A percentile compares a stretch with the other conserved stretches of the same genome.
Conservation (phyloP, 2,113 vertebrate species). For the Lycaon pictus region DNA sequence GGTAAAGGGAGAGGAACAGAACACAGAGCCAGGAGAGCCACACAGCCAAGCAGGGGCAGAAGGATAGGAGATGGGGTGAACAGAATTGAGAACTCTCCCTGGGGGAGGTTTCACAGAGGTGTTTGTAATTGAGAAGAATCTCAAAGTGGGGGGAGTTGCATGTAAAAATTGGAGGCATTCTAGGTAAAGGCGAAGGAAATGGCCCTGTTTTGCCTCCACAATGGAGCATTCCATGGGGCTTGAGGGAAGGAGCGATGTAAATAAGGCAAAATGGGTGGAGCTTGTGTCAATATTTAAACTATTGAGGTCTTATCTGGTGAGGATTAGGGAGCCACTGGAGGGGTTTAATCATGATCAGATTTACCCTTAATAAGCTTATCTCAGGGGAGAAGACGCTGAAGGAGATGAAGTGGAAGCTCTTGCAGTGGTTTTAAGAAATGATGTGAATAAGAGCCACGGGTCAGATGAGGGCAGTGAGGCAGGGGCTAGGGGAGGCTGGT, state of each 20-base stretch:
- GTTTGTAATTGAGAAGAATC: not conserved
- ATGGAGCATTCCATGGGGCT: not conserved
- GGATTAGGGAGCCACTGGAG: not conserved
- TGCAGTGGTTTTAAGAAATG: not conserved
- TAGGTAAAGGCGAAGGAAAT: not conserved
- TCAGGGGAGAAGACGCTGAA: not conserved
- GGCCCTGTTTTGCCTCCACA: not conserved
- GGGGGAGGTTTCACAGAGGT: not conserved
- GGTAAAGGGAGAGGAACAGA: not conserved
- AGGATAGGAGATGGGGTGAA: not conserved
- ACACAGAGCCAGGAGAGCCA: not conserved
- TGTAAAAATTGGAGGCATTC: not conserved
- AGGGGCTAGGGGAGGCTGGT: not conserved
- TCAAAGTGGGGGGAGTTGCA: not conserved
- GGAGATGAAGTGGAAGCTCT: not conserved
- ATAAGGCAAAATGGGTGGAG: not conserved
- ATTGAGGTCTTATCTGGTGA: not conserved
- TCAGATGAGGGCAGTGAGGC: not conserved
- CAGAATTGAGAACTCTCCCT: no score
- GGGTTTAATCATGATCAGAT: not conserved
- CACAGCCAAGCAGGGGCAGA: not conserved
- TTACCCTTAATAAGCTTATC: not conserved
- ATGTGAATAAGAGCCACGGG: not conserved
- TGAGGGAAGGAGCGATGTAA: not conserved
- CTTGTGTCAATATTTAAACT: not conserved